Conservation (phyloP, 2,113 vertebrate genomes). For the Echinops telfairi region DNA sequence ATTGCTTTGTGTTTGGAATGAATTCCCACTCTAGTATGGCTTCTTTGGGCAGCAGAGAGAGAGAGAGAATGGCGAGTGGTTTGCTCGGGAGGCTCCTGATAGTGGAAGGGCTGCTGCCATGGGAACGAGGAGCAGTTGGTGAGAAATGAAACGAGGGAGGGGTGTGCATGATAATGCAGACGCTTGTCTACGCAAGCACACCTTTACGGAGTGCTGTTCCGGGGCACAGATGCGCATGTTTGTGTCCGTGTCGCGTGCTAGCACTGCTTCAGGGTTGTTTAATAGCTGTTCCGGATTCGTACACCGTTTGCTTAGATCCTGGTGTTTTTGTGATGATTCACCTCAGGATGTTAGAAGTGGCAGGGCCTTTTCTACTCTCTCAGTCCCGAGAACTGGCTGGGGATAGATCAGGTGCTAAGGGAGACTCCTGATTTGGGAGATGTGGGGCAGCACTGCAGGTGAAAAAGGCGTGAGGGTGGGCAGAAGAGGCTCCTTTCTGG, state of each 20-base stretch:
- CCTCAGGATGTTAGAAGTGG: conserved; percentile 52
- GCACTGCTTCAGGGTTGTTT: conserved; percentile 45
- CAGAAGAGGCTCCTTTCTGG: not conserved
- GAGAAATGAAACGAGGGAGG: conserved; percentile 48
- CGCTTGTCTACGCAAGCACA: not conserved
- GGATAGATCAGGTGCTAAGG: not conserved
- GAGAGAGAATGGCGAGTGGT: not conserved
- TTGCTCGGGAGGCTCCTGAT: conserved; percentile 11
- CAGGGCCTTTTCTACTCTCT: conserved; percentile 30
- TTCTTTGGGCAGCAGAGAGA: conserved; percentile 42
- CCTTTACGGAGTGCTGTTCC: conserved; percentile 9
- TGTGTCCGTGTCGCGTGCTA: conserved; percentile 34
- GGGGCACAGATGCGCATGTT: not conserved
- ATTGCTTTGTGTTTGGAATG: not conserved
- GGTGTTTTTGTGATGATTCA: not conserved
- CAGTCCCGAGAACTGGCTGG: not conserved
- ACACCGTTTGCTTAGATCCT: conserved; percentile 30
- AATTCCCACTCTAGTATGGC: conserved; percentile 15
- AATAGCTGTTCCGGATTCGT: conserved; percentile 44
- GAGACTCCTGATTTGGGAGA: not conserved
- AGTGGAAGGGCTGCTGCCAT: conserved; percentile 65
- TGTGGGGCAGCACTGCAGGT: not conserved
- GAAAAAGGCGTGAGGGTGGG: not conserved
- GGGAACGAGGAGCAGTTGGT: conserved; percentile 62
- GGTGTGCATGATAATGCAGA: conserved; percentile 38